These are phyloP conservation scores for Gymnobelideus leadbeateri DNA, from an alignment of 2,113 vertebrate genomes.

Conservation along the genomic window DNA sequence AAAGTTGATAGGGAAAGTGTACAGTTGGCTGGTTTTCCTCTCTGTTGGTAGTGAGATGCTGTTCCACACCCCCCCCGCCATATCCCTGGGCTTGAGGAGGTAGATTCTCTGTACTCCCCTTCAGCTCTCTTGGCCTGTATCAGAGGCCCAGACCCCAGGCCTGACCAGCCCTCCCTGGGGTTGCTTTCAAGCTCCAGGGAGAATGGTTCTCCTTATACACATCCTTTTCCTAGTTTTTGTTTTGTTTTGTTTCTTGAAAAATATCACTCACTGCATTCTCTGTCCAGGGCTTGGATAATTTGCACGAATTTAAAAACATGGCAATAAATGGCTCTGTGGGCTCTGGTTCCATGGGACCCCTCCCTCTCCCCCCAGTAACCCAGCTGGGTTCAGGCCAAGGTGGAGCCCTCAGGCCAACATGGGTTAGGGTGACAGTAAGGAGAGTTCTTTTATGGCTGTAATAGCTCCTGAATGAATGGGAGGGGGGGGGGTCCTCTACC, in stretches of 20 bases:
- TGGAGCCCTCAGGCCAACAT: background rate
- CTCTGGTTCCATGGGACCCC: slow-evolving; percentile 80
- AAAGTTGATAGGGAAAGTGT: slow-evolving; percentile 85
- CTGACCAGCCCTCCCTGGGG: slow-evolving; percentile 51
- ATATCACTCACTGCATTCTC: slow-evolving; percentile 82
- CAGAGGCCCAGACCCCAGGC: slow-evolving; percentile 67
- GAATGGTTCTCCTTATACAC: slow-evolving; percentile 49
- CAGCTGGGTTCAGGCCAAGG: slow-evolving; percentile 62
- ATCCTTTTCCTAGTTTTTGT: slow-evolving; percentile 77
- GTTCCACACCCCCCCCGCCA: slow-evolving; percentile 59
- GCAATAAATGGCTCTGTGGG: slow-evolving; percentile 86
- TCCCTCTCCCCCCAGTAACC: slow-evolving; percentile 16
- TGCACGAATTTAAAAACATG: slow-evolving; percentile 87
- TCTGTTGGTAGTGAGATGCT: slow-evolving; percentile 78
- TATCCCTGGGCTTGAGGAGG: slow-evolving; percentile 63
- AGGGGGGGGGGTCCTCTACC: background rate
- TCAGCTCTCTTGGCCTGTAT: slow-evolving; percentile 60
- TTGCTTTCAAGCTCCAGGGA: slow-evolving; percentile 59
- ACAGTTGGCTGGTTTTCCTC: slow-evolving; percentile 81
- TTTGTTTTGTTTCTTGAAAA: slow-evolving; percentile 77
- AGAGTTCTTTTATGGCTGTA: background rate
- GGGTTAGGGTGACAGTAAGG: background rate
- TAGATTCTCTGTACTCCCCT: slow-evolving; percentile 69
- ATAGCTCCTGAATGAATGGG: background rate
- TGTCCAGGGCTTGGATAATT: slow-evolving; percentile 82